A percentile compares a stretch with the other conserved stretches of the same genome.
phyloP scores from a whole-genome alignment of 2,797 vertebrate species.

The Sitta carolinensis region DNA sequence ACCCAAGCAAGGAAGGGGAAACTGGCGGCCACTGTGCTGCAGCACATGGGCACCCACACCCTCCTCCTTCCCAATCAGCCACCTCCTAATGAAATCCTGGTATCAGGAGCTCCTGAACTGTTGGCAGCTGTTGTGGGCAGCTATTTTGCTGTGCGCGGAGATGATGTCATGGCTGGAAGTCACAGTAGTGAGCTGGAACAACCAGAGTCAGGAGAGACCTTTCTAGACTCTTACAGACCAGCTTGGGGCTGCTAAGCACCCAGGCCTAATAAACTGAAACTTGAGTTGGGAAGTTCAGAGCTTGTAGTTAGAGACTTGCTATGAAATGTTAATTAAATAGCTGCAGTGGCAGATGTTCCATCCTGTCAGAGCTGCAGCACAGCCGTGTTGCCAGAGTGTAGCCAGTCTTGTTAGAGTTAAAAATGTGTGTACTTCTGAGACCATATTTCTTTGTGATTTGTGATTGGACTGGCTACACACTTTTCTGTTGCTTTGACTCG shows the following conservation, averaged over 20 bases:
- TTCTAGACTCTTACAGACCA: neutral
- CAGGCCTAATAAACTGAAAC: constrained; percentile 40
- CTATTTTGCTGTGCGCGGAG: neutral
- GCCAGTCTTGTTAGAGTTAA: neutral
- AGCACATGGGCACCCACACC: too few species aligned
- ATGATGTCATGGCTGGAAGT: constrained; percentile 15
- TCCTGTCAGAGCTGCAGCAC: neutral
- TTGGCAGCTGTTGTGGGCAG: neutral
- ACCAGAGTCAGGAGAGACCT: neutral
- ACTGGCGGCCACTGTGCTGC: neutral
- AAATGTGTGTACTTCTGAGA: neutral
- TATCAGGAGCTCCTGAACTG: neutral
- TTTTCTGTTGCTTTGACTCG: neutral
- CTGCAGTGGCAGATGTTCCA: neutral
- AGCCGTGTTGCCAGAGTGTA: rapidly evolving
- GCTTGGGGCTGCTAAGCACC: neutral
- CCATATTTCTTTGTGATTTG: neutral
- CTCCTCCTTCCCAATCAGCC: neutral
- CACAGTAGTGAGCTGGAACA: neutral
- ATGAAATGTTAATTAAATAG: constrained; percentile 50
- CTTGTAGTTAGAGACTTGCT: neutral
- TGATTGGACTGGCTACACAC: neutral
- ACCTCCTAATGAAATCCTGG: neutral
- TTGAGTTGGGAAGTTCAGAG: neutral
- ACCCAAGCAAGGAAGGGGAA: neutral